phyloP scores from a whole-genome alignment of 2,113 vertebrate species.

The Struthidea cinerea region DNA sequence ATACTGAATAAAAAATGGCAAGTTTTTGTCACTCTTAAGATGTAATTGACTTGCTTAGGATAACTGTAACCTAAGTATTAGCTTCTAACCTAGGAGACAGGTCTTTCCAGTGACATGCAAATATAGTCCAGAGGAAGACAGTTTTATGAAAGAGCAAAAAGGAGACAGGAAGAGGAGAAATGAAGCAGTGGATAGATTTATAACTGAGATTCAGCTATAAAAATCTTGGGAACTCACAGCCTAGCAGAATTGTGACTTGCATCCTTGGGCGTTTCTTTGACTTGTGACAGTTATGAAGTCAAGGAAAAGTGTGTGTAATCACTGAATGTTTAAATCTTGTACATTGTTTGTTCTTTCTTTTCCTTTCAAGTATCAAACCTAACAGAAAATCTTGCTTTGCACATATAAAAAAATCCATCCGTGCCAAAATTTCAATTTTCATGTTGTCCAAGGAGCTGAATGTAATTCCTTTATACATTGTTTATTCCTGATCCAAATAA shows the following conservation, averaged over 20 bases:
- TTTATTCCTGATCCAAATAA: neutral
- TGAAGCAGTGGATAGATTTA: neutral
- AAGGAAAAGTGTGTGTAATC: neutral
- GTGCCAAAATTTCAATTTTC: neutral
- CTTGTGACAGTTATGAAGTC: neutral
- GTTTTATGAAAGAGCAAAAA: neutral
- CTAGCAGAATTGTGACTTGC: neutral
- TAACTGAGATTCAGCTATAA: neutral
- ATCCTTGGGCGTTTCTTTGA: neutral
- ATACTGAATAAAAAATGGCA: neutral
- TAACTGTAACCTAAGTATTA: neutral
- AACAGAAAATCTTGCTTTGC: neutral
- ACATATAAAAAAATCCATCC: neutral
- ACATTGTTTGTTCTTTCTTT: neutral
- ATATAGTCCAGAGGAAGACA: neutral
- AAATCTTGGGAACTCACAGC: neutral
- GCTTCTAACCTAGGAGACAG: neutral
- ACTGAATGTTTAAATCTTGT: neutral
- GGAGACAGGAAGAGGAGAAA: neutral
- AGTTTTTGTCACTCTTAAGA: neutral
- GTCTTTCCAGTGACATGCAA: neutral
- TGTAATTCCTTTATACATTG: fast-evolving
- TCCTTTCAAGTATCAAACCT: neutral
- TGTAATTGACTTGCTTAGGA: neutral
- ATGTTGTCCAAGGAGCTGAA: neutral